Conservation (phyloP, 23 tunicate species). For the Trididemnum clinides region DNA sequence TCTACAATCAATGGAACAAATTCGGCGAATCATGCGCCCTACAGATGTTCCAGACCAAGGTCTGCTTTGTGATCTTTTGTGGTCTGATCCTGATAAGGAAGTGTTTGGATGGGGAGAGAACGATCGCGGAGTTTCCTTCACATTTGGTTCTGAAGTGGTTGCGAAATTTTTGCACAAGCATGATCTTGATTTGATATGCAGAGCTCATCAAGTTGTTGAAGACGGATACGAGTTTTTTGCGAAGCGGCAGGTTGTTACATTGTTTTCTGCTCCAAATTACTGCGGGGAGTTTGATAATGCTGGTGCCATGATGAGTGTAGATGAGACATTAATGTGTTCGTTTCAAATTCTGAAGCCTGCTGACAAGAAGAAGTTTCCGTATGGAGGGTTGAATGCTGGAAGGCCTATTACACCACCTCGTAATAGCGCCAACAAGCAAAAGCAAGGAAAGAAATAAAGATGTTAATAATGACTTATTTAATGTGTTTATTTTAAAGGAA, state of each 20-base stretch:
- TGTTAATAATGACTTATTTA: neutral
- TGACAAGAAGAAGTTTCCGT: constrained; percentile 96
- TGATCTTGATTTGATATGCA: constrained; percentile 92
- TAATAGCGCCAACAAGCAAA: constrained; percentile 55
- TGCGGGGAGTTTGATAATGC: constrained; percentile 99
- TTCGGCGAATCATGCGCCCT: constrained; percentile 98
- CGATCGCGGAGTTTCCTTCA: constrained; percentile 97
- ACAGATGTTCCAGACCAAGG: constrained; percentile 99
- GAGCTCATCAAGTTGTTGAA: constrained; percentile 99
- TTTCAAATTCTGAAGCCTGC: constrained; percentile 98
- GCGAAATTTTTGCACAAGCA: constrained; percentile 98
- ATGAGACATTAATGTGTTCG: constrained; percentile 98
- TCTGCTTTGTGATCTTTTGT: constrained; percentile 91
- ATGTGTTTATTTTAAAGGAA: too few relatives aligned
- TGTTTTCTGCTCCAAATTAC: constrained; percentile 99
- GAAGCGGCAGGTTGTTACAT: constrained; percentile 95
- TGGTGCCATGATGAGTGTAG: constrained; percentile 99
- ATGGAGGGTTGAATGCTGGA: constrained; percentile 84
- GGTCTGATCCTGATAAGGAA: constrained; percentile 99
- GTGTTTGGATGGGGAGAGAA: constrained; percentile 99
- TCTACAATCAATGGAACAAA: constrained; percentile 98
- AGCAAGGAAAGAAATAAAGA: constrained; percentile 17
- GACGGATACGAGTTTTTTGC: constrained; percentile 99
- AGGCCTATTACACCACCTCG: constrained; percentile 94
- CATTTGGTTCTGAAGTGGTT: constrained; percentile 98